Conservation (phyloP, 2,797 vertebrate genomes). For the Tragopan temminckii region DNA sequence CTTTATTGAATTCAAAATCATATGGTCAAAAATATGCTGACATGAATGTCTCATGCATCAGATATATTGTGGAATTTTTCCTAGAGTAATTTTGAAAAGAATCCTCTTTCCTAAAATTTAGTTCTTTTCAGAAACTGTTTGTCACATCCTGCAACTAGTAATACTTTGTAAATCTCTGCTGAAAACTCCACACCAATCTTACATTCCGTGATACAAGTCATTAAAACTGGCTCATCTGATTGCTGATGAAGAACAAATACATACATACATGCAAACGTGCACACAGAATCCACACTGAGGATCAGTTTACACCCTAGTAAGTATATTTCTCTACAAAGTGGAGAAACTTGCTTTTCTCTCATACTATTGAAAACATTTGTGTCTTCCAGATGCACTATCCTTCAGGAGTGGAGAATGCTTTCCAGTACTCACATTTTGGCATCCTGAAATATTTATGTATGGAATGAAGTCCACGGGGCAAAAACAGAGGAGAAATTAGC, state of each 20-base stretch:
- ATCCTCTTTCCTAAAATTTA: background rate
- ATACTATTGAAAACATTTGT: background rate
- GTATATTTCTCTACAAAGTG: background rate
- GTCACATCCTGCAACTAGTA: background rate
- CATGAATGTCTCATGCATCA: background rate
- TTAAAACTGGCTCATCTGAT: background rate
- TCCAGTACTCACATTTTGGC: background rate
- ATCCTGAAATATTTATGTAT: background rate
- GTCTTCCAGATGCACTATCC: background rate
- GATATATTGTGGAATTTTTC: background rate
- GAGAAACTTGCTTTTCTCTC: background rate
- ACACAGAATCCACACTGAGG: background rate
- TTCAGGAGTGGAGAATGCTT: background rate
- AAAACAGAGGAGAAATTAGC: background rate
- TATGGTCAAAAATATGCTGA: background rate
- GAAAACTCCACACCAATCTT: background rate
- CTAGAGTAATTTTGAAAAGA: background rate
- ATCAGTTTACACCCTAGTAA: background rate
- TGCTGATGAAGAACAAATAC: background rate
- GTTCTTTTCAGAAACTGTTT: background rate
- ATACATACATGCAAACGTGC: no score
- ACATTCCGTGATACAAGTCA: accelerated
- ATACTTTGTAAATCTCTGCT: background rate
- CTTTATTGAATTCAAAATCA: background rate
- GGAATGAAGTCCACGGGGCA: background rate